A percentile compares a stretch with the other conserved stretches of the same genome.
phyloP scores from a whole-genome alignment of 2,113 vertebrate genomes.

The Bos indicus region DNA sequence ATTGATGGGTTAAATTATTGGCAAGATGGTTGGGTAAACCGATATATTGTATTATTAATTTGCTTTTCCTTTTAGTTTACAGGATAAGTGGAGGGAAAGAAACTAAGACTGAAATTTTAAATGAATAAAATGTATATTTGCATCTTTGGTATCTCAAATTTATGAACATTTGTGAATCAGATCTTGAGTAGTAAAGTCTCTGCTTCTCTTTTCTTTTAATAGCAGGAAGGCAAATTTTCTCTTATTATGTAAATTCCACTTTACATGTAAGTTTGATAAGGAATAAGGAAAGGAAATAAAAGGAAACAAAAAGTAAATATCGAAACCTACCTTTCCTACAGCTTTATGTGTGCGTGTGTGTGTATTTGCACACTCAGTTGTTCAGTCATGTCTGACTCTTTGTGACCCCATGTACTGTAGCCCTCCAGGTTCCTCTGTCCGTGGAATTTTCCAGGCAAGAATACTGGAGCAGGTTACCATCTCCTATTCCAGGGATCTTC shows the following conservation, averaged over 20 bases:
- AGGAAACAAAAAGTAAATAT: not conserved
- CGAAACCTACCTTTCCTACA: not conserved
- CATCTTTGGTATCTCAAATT: not conserved
- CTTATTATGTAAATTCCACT: not conserved
- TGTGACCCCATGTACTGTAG: not conserved
- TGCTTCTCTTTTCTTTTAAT: not conserved
- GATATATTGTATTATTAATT: not conserved
- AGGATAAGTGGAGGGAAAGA: not conserved
- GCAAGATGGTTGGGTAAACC: not conserved
- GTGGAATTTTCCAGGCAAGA: not conserved
- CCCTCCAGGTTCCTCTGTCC: not conserved
- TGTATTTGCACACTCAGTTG: not conserved
- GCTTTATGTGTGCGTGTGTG: accelerated
- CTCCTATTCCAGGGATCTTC: not conserved
- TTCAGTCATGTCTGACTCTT: not conserved
- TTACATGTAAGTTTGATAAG: not conserved
- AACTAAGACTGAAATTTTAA: not conserved
- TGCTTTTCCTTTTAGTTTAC: not conserved
- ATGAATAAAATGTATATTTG: not conserved
- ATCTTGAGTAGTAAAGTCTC: not conserved
- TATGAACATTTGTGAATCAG: not conserved
- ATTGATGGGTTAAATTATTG: not conserved
- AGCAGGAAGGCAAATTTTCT: not conserved
- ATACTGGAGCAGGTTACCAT: not conserved
- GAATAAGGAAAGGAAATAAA: not conserved